Percentiles rank a stretch among this genome's conserved stretches.
phyloP scores from a whole-genome alignment of 2,797 vertebrate species.

The Gorsachius magnificus region DNA sequence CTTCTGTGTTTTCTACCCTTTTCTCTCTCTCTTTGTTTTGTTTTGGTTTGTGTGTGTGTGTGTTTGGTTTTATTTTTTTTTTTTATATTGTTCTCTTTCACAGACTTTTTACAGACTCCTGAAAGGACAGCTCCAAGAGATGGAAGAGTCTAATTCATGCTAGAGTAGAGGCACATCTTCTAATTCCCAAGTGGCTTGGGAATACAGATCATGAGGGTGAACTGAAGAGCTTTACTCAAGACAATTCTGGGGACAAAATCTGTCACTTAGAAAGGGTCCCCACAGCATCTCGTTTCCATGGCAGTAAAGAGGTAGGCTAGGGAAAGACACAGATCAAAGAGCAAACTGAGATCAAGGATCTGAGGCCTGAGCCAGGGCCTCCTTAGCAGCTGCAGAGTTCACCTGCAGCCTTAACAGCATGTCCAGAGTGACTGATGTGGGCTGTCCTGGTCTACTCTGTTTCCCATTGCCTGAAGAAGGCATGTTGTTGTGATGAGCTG shows the following conservation, averaged over 20 bases:
- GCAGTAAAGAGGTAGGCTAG: background rate
- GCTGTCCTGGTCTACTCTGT: background rate
- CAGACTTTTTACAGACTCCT: background rate
- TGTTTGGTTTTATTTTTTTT: accelerated
- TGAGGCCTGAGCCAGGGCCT: background rate
- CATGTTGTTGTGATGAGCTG: accelerated
- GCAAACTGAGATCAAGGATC: background rate
- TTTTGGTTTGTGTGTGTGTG: background rate
- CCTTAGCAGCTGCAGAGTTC: background rate
- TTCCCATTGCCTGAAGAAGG: background rate
- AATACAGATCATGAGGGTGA: background rate
- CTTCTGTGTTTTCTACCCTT: background rate
- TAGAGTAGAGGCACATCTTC: background rate
- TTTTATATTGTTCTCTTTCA: background rate
- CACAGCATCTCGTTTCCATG: background rate
- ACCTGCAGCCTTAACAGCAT: background rate
- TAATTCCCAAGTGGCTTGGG: background rate
- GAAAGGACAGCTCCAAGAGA: background rate
- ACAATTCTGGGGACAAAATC: background rate
- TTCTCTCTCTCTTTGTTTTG: background rate
- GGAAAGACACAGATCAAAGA: background rate
- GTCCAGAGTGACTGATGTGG: background rate
- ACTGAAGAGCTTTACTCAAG: background rate
- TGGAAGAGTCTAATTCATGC: accelerated
- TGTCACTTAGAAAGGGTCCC: background rate